Evolutionary conservation across 2,113 vertebrate species (phyloP), one percentile per base, ranked within the genome.

Genomic region (Aspidoscelis tigris): DNA sequence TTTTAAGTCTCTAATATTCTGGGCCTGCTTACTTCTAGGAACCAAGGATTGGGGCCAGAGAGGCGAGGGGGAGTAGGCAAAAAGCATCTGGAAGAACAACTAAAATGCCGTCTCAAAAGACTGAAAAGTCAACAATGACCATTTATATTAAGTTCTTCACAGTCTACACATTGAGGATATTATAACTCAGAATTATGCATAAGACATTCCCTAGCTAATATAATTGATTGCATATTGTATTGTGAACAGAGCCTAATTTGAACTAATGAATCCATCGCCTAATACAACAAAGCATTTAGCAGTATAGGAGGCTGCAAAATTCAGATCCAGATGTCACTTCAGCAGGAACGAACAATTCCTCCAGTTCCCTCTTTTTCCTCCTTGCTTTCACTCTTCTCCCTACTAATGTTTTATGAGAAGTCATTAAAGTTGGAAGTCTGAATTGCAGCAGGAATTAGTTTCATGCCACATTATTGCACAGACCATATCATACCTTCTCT

Each of bases 151-250:
- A 2, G 21, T 0, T 0, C 24, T 50, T 26, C 3, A 1, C 0
- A 0, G 44, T 50, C 64, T 2, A 0, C 0, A 3, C 89, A 88
- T 83, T 83, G 78, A 39, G 65, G 22, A 72, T 76, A 86, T 72
- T 0, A 2, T 92, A 91, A 93, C 87, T 92, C 91, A 93, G 91
- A 93, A 93, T 94, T 93, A 93, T 89, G 73, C 91, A 84, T 84
- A 77, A 84, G 89, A 76, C 81, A 92, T 91, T 92, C 88, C 0
- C 0, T 82, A 88, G 88, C 89, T 88, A 84, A 86, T 88, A 81
- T 90, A 94, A 93, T 92, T 93, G 88, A 94, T 94, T 91, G 88
- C 80, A 87, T 64, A 7, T 85, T 64, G 76, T 87, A 92, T 90
- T 76, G 86, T 2, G 69, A 94, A 79, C 86, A 89, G 88, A 91